Percentiles rank a stretch among this genome's conserved stretches.
Conservation (phyloP, 2,888 invertebrate species). For the Mongoloraphidia duomilia region DNA sequence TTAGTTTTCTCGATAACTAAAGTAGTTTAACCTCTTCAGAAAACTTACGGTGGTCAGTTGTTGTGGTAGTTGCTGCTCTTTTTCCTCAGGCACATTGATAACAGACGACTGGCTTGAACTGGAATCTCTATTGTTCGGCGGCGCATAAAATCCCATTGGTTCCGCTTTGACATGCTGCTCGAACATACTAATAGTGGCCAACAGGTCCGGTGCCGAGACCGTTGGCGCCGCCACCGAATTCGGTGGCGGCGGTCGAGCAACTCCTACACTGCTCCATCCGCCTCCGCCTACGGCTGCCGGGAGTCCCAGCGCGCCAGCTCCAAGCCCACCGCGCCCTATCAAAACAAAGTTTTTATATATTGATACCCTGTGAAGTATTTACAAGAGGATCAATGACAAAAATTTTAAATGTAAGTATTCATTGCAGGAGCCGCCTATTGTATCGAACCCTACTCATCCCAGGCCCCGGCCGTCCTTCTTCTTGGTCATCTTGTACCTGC, state of each 20-base stretch:
- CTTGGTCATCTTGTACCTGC: no score
- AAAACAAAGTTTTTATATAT: constrained; percentile 9
- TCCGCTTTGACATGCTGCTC: constrained; percentile 57
- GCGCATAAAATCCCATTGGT: constrained; percentile 44
- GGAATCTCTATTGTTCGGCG: constrained; percentile 10
- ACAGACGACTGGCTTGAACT: not conserved
- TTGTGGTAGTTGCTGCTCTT: not conserved
- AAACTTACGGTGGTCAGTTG: not conserved
- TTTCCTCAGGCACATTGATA: not conserved
- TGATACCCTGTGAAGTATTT: constrained; percentile 28
- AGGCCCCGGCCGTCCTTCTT: no score
- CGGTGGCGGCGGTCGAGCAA: not conserved
- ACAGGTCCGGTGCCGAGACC: constrained; percentile 46
- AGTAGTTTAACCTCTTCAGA: not conserved
- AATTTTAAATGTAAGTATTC: no score
- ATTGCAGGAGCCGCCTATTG: no score
- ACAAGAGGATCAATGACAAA: constrained; percentile 6
- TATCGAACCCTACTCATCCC: no score
- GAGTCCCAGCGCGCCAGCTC: constrained; percentile 22
- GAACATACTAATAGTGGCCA: constrained; percentile 51
- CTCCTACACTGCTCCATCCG: not conserved
- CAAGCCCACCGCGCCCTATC: constrained; percentile 23
- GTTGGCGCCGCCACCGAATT: constrained; percentile 37
- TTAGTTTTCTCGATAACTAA: not conserved
- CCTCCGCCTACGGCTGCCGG: constrained; percentile 8